These are phyloP conservation scores for Gandaritis pyraliata DNA, from an alignment of 2,888 invertebrate genomes.

Conservation along the genomic window DNA sequence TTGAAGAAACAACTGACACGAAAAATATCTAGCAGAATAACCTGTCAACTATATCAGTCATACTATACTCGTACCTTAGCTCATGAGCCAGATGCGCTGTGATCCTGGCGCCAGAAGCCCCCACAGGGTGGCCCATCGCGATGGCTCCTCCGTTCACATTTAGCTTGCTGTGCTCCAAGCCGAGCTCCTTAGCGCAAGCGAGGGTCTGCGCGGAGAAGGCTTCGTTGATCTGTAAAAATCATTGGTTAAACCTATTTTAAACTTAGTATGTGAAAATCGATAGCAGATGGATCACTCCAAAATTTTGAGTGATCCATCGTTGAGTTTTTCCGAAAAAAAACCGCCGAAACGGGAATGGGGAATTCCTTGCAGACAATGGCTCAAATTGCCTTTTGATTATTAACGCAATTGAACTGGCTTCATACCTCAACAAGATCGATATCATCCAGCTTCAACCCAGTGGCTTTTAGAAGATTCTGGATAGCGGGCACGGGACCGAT, in stretches of 20 bases:
- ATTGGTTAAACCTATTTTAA: too few relatives aligned
- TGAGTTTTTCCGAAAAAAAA: too few relatives aligned
- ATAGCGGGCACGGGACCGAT: slow-evolving; percentile 98
- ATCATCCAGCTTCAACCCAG: slow-evolving; percentile 91
- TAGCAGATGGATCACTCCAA: too few relatives aligned
- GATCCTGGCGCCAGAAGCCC: slow-evolving; percentile 96
- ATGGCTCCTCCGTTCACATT: slow-evolving; percentile 98
- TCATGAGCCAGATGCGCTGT: slow-evolving; percentile 95
- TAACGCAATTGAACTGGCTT: neutral
- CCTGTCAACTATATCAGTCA: neutral
- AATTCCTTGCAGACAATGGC: neutral
- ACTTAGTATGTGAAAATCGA: too few relatives aligned
- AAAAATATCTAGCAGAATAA: too few relatives aligned
- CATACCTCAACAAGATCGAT: slow-evolving; percentile 95
- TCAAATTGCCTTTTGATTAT: too few relatives aligned
- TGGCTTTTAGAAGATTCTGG: slow-evolving; percentile 89
- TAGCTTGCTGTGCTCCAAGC: slow-evolving; percentile 91
- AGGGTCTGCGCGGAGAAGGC: slow-evolving; percentile 97
- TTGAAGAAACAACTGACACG: too few relatives aligned
- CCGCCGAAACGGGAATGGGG: too few relatives aligned
- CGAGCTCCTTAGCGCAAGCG: slow-evolving; percentile 94
- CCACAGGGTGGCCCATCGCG: slow-evolving; percentile 96
- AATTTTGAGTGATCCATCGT: too few relatives aligned
- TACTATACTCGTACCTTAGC: slow-evolving; percentile 86
- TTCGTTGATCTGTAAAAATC: slow-evolving; percentile 92